Evolutionary conservation across 2,888 invertebrate genomes (phyloP).

Genomic region (Oeneis ivallda): DNA sequence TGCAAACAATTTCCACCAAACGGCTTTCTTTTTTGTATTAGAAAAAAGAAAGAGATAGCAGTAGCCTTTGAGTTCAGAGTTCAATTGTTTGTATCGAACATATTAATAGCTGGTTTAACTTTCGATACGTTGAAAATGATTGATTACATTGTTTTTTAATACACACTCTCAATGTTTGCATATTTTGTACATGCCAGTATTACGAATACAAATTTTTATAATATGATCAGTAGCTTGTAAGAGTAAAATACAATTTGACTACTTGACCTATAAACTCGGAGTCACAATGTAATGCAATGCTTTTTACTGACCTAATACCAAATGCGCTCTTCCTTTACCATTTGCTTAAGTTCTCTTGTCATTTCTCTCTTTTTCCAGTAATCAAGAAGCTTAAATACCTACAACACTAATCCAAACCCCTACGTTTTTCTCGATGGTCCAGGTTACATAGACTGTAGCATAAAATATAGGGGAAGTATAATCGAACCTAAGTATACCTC

Average conservation of each 20-base stretch:
- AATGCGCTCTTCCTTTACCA: conserved; percentile 16
- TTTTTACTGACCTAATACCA: conserved; percentile 5
- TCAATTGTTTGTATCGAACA: conserved; percentile 15
- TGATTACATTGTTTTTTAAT: too few relatives aligned
- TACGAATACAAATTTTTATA: too few relatives aligned
- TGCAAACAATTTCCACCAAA: conserved; percentile 11
- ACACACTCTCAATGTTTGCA: too few relatives aligned
- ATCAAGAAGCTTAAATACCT: too few relatives aligned
- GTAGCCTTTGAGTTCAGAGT: neutral
- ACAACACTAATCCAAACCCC: too few relatives aligned
- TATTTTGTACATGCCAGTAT: too few relatives aligned
- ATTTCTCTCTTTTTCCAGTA: neutral
- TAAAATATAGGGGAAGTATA: too few relatives aligned
- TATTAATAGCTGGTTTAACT: conserved; percentile 9
- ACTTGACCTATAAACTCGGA: conserved; percentile 8
- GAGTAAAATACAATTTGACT: conserved; percentile 19
- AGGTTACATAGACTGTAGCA: too few relatives aligned
- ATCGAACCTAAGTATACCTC: too few relatives aligned
- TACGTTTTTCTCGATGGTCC: too few relatives aligned
- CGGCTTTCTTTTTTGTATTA: conserved; percentile 19
- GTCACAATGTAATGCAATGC: conserved; percentile 4
- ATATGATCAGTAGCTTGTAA: conserved; percentile 1
- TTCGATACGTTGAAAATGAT: neutral
- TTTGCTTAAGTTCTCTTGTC: too few relatives aligned
- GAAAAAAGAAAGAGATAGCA: neutral